phyloP scores from a whole-genome alignment of 2,113 vertebrate species.

The Amia ocellicauda region DNA sequence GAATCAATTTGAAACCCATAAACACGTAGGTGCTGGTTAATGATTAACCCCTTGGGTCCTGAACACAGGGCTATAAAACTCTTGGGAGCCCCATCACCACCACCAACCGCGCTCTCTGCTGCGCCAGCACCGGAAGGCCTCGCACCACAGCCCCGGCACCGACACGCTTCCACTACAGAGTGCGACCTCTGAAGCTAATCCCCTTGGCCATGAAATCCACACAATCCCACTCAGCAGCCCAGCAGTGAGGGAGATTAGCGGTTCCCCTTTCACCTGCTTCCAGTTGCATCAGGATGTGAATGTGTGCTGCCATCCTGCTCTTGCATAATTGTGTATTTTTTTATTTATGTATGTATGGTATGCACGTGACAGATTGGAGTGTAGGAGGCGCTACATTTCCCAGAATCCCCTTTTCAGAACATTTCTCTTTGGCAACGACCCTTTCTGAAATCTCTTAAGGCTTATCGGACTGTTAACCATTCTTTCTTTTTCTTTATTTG shows the following conservation, averaged over 20 bases:
- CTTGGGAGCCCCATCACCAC: too few species aligned
- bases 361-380: background rate
- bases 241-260: slow-evolving; percentile 34
- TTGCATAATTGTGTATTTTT: slow-evolving; percentile 1
- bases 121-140: background rate
- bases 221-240: slow-evolving; percentile 28
- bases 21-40: background rate
- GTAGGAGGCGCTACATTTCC: too few species aligned
- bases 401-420: too few species aligned
- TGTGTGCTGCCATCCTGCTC: background rate
- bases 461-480: too few species aligned
- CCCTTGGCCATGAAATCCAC: slow-evolving; percentile 24
- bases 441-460: too few species aligned
- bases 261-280: background rate
- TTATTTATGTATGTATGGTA: slow-evolving; percentile 8
- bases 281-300: slow-evolving; percentile 9
- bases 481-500: too few species aligned
- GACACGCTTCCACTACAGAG: slow-evolving; percentile 44
- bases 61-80: background rate
- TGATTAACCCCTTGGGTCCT: background rate
- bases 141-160: too few species aligned
- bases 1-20: background rate
- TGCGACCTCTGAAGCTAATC: slow-evolving; percentile 19
- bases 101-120: background rate
- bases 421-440: too few species aligned